phyloP scores from a whole-genome alignment of 2,113 vertebrate species.

The Abramis brama region DNA sequence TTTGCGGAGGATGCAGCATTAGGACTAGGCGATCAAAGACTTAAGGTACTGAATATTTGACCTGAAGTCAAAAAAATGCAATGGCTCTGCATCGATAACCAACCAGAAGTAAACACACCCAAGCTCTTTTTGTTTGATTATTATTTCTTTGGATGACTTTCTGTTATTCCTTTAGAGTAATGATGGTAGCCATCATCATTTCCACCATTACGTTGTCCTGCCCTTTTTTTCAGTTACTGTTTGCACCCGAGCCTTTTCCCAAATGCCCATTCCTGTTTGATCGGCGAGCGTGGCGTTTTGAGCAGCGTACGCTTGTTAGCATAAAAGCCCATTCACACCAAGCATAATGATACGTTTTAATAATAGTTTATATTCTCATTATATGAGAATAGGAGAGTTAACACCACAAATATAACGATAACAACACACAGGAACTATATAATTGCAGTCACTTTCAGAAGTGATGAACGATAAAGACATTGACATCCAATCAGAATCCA shows the following conservation, averaged over 20 bases:
- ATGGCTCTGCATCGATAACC: slow-evolving; percentile 78
- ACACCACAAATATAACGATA: background rate
- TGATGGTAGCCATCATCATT: slow-evolving; percentile 57
- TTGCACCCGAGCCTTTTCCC: slow-evolving; percentile 55
- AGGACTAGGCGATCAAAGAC: slow-evolving; percentile 87
- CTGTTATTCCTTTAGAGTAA: slow-evolving; percentile 53
- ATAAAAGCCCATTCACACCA: background rate
- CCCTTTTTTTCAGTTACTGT: slow-evolving; percentile 56
- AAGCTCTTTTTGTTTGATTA: slow-evolving; percentile 51
- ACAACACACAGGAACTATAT: background rate
- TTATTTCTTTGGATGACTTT: slow-evolving; percentile 42
- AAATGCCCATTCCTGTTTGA: slow-evolving; percentile 40
- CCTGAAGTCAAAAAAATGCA: slow-evolving; percentile 68
- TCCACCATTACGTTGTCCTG: slow-evolving; percentile 53
- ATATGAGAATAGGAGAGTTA: background rate
- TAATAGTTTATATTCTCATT: background rate
- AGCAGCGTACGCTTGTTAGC: background rate
- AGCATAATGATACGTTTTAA: background rate
- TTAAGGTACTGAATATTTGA: slow-evolving; percentile 83
- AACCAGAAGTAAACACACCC: slow-evolving; percentile 72
- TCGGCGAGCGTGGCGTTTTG: background rate
- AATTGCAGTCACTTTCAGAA: too few species aligned
- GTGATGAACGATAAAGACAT: background rate
- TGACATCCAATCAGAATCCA: background rate
- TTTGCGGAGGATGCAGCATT: slow-evolving; percentile 85